phyloP scores from a whole-genome alignment of 2,888 invertebrate genomes.

The Sarcophaga rosellei region DNA sequence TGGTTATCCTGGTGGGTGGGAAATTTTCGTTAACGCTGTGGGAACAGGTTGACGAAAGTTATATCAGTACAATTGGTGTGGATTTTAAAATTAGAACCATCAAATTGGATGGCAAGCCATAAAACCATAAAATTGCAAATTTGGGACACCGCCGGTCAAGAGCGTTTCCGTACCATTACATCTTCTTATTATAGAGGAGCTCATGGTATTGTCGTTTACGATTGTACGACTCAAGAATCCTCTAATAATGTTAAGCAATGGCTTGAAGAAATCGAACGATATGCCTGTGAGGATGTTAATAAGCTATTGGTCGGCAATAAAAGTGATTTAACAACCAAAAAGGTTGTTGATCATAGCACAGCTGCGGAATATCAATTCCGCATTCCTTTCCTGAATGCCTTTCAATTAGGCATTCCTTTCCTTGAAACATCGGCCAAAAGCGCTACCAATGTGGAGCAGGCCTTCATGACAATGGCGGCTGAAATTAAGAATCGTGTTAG shows the following conservation, averaged over 20 bases:
- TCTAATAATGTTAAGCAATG: slow-evolving; percentile 99
- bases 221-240: slow-evolving; percentile 99
- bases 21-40: too few species aligned
- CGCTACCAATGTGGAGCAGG: slow-evolving; percentile 99
- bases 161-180: slow-evolving; percentile 99
- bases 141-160: slow-evolving; percentile 95
- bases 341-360: slow-evolving; percentile 98
- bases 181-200: slow-evolving; percentile 99
- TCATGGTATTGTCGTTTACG: slow-evolving; percentile 99
- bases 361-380: too few species aligned
- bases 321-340: slow-evolving; percentile 98
- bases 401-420: slow-evolving; percentile 99
- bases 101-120: slow-evolving; percentile 98
- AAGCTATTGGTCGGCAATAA: slow-evolving; percentile 99
- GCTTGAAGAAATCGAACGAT: slow-evolving; percentile 99
- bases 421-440: slow-evolving; percentile 99
- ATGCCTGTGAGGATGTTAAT: slow-evolving; percentile 99
- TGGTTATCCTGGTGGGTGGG: too few species aligned
- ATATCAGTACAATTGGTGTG: slow-evolving; percentile 99
- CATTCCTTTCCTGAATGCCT: too few species aligned
- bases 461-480: slow-evolving; percentile 98
- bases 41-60: too few species aligned
- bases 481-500: slow-evolving; percentile 99
- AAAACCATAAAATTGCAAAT: slow-evolving; percentile 99
- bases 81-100: slow-evolving; percentile 99